Evolutionary conservation across 2,113 vertebrate genomes (phyloP).

Genomic region (Grammomys dolichurus): DNA sequence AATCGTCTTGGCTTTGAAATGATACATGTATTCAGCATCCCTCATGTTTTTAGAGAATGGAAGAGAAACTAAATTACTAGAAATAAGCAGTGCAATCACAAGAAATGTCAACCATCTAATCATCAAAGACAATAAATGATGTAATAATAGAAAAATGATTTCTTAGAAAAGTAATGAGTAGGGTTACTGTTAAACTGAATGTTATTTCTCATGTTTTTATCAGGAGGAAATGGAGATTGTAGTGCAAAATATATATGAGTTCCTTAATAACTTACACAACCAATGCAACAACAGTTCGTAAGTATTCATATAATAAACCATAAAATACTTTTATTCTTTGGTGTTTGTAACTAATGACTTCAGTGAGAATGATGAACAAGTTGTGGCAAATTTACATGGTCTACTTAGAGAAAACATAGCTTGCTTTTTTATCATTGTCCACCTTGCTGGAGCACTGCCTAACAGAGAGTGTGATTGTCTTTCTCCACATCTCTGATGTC

Average conservation of each 20-base stretch:
- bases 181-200: neutral
- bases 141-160: neutral
- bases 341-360: neutral
- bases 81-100: neutral
- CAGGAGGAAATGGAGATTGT: neutral
- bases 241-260: neutral
- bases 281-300: neutral
- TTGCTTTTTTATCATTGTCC: neutral
- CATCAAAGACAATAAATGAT: neutral
- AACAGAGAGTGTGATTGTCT: neutral
- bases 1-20: slow-evolving; percentile 1
- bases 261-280: neutral
- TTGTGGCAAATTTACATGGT: neutral
- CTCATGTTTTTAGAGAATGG: neutral
- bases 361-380: neutral
- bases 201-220: neutral
- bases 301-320: neutral
- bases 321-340: neutral
- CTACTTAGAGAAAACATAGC: neutral
- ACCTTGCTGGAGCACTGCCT: neutral
- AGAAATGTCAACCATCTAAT: slow-evolving; percentile 7
- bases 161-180: neutral
- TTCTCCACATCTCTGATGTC: neutral
- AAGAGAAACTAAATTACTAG: neutral
- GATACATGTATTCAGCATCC: neutral